A percentile compares a stretch with the other conserved stretches of the same genome.
These are phyloP conservation scores for Capitella teleta DNA, from an alignment of 1,140 invertebrate genomes.

Conservation along the genomic window DNA sequence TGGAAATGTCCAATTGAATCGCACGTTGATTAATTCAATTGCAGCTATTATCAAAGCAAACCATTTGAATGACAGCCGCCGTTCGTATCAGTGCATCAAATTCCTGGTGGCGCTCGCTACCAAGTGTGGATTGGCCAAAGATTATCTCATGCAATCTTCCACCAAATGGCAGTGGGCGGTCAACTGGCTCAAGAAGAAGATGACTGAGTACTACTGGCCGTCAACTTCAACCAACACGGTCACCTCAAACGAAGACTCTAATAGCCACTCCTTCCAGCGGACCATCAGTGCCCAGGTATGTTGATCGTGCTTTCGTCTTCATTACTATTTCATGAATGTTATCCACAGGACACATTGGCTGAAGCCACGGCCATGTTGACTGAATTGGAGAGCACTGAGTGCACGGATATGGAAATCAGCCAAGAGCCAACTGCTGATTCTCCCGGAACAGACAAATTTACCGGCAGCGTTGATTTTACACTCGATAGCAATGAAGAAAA, in stretches of 20 bases:
- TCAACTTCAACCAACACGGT: slow-evolving; percentile 39
- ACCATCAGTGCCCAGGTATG: slow-evolving; percentile 46
- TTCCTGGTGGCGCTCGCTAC: slow-evolving; percentile 42
- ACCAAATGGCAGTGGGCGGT: slow-evolving; percentile 47
- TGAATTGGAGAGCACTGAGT: slow-evolving; percentile 36
- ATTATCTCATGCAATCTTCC: slow-evolving; percentile 42
- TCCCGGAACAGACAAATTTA: too few relatives aligned
- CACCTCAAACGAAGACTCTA: slow-evolving; percentile 45
- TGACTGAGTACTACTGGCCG: slow-evolving; percentile 39
- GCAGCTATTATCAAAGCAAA: slow-evolving; percentile 35
- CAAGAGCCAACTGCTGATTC: too few relatives aligned
- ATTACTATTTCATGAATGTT: slow-evolving; percentile 1
- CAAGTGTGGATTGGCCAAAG: slow-evolving; percentile 36
- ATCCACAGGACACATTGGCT: slow-evolving; percentile 38
- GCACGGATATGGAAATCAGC: slow-evolving; percentile 23
- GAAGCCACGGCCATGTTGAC: slow-evolving; percentile 42
- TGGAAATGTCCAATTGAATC: background rate
- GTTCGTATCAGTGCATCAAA: slow-evolving; percentile 47
- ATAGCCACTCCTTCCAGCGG: slow-evolving; percentile 44
- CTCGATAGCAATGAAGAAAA: too few relatives aligned
- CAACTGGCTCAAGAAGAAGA: slow-evolving; percentile 46
- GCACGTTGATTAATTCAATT: slow-evolving; percentile 9
- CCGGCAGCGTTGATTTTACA: too few relatives aligned
- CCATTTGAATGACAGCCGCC: slow-evolving; percentile 38
- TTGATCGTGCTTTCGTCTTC: background rate